Conservation (phyloP, 2,888 invertebrate genomes). For the Oscheius myriophilus region DNA sequence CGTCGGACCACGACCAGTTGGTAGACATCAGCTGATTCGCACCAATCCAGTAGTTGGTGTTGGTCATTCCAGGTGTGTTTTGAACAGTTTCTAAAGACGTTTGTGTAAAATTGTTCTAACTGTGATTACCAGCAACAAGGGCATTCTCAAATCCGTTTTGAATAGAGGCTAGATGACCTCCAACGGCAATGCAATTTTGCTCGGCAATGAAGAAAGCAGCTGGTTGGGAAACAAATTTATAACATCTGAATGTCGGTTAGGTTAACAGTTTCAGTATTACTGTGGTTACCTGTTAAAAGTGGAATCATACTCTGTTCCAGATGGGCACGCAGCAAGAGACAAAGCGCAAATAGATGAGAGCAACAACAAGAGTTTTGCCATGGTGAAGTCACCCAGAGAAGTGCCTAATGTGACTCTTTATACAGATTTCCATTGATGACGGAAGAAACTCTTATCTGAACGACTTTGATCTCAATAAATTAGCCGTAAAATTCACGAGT, state of each 20-base stretch:
- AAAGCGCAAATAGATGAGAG: not conserved
- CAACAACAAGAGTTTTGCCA: not conserved
- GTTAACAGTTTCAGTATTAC: not conserved
- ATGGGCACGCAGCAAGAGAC: conserved; percentile 10
- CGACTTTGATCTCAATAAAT: too few relatives aligned
- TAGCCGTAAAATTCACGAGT: too few relatives aligned
- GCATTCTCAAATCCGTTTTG: conserved; percentile 31
- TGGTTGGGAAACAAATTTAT: conserved; percentile 21
- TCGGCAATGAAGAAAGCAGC: conserved; percentile 25
- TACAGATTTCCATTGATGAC: too few relatives aligned
- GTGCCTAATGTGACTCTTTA: too few relatives aligned
- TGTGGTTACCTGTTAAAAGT: conserved; percentile 20
- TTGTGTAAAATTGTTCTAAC: not conserved
- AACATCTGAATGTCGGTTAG: conserved; percentile 3
- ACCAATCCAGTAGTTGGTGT: conserved; percentile 20
- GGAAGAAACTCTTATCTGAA: too few relatives aligned
- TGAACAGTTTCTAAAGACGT: conserved; percentile 9
- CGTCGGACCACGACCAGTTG: conserved; percentile 26
- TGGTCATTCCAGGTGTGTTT: conserved; percentile 16
- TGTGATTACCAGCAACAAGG: conserved; percentile 12
- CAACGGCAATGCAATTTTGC: conserved; percentile 20
- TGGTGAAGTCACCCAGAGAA: too few relatives aligned
- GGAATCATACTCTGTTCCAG: conserved; percentile 23
- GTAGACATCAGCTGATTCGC: conserved; percentile 28
- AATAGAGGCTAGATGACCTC: conserved; percentile 27